Conservation (phyloP, 2,888 invertebrate species). For the Euplagia quadripunctaria region DNA sequence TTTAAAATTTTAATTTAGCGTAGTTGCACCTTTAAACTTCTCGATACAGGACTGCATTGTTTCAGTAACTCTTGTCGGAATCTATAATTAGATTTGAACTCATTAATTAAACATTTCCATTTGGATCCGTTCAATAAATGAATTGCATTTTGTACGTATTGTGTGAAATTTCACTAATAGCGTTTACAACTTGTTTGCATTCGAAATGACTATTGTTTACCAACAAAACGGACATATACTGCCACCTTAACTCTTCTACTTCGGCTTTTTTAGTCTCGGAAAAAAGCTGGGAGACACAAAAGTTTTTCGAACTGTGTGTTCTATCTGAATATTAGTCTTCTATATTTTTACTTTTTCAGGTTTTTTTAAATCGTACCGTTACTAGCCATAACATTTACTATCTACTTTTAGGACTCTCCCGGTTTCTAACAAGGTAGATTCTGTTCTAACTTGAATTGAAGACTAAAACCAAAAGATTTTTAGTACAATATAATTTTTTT, state of each 20-base stretch:
- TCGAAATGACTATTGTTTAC: not conserved
- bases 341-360: too few relatives aligned
- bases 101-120: conserved; percentile 34
- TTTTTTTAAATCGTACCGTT: too few relatives aligned
- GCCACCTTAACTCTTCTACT: not conserved
- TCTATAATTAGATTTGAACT: conserved; percentile 29
- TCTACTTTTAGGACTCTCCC: too few relatives aligned
- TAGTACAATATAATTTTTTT: not conserved
- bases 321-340: not conserved
- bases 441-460: too few relatives aligned
- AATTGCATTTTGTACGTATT: not conserved
- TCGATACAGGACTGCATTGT: conserved; percentile 24
- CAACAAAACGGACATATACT: not conserved
- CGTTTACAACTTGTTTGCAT: not conserved
- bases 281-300: too few relatives aligned
- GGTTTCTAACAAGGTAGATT: too few relatives aligned
- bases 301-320: too few relatives aligned
- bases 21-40: not conserved
- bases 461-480: too few relatives aligned
- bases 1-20: not conserved
- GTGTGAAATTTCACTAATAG: not conserved
- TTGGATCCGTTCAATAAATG: not conserved
- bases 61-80: conserved; percentile 17
- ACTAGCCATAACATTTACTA: too few relatives aligned
- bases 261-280: too few relatives aligned